phyloP scores from a whole-genome alignment of 2,113 vertebrate genomes.

The Nesogale talazaci region DNA sequence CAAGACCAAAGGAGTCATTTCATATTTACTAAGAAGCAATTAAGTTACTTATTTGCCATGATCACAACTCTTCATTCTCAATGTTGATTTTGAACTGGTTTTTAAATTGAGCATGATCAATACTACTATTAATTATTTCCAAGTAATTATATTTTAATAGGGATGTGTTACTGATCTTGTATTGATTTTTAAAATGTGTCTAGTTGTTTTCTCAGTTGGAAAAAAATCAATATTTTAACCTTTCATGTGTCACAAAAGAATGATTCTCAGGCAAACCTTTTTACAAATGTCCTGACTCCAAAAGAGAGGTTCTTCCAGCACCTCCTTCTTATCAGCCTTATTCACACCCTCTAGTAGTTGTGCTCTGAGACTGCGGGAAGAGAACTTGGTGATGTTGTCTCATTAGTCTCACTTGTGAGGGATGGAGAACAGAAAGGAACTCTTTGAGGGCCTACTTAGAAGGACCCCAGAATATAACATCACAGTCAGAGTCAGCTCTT shows the following conservation, averaged over 20 bases:
- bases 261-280: not conserved
- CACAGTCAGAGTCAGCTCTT: not conserved
- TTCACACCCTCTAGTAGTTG: not conserved
- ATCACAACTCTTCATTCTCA: slow-evolving; percentile 8
- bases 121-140: not conserved
- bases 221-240: not conserved
- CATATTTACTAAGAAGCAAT: not conserved
- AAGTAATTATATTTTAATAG: slow-evolving; percentile 12
- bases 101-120: not conserved
- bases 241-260: not conserved
- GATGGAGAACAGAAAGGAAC: not conserved
- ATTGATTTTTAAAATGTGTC: not conserved
- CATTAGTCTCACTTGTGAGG: not conserved
- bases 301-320: not conserved
- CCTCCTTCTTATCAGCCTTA: not conserved
- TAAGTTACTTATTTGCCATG: slow-evolving; percentile 17
- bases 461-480: not conserved
- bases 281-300: not conserved
- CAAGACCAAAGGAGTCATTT: slow-evolving; percentile 23
- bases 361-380: not conserved
- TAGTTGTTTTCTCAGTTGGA: not conserved
- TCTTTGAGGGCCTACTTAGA: not conserved
- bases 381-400: not conserved
- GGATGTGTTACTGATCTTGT: not conserved
- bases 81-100: slow-evolving; percentile 46